These are phyloP conservation scores for Crossaster papposus DNA, from an alignment of 53 echinoderm and acorn worm species.

Conservation along the genomic window DNA sequence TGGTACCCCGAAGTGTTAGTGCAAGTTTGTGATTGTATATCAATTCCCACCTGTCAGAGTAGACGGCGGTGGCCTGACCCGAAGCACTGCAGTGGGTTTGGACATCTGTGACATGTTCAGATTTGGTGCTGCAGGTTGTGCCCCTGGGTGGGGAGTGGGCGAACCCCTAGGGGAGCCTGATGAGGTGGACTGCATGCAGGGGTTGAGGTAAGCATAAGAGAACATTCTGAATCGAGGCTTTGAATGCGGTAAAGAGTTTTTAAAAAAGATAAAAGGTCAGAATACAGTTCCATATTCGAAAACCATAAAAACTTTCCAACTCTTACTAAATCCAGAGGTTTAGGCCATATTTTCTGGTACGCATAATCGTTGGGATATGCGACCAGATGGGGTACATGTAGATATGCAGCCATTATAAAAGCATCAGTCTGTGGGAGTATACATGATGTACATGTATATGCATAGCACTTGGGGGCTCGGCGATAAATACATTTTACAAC, in stretches of 20 bases:
- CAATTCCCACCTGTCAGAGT: slow-evolving; percentile 66
- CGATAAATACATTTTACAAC: too few relatives aligned
- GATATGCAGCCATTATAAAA: too few relatives aligned
- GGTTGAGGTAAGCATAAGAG: neutral
- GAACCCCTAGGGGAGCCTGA: slow-evolving; percentile 41
- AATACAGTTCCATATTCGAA: too few relatives aligned
- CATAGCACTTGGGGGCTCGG: too few relatives aligned
- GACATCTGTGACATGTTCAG: slow-evolving; percentile 80
- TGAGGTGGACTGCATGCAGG: slow-evolving; percentile 52
- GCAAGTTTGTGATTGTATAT: neutral
- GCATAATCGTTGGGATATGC: too few relatives aligned
- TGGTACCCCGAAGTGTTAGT: neutral
- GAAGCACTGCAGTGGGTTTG: slow-evolving; percentile 76
- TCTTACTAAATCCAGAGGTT: too few relatives aligned
- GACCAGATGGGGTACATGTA: too few relatives aligned
- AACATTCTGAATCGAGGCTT: neutral
- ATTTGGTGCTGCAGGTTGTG: slow-evolving; percentile 32
- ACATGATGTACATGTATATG: too few relatives aligned
- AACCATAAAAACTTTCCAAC: too few relatives aligned
- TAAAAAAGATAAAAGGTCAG: too few relatives aligned
- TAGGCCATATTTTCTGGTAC: too few relatives aligned
- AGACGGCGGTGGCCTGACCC: slow-evolving; percentile 77
- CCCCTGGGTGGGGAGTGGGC: slow-evolving; percentile 38
- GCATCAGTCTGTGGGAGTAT: too few relatives aligned
- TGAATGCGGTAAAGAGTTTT: neutral